Evolutionary conservation across 2,797 vertebrate species (phyloP).

Genomic region (Halcyon smyrnensis): DNA sequence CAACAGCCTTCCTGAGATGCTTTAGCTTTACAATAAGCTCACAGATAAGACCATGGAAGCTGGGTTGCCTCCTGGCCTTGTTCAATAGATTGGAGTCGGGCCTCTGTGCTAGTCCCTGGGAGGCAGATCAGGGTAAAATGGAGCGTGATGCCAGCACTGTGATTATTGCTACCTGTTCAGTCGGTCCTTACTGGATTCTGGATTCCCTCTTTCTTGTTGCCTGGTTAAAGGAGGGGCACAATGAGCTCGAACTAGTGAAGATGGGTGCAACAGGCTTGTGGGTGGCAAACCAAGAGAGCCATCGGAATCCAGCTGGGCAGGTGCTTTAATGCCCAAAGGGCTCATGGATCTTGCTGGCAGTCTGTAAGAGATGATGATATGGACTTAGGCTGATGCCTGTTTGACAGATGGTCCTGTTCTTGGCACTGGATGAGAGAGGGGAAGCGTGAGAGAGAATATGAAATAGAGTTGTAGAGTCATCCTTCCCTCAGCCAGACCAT

Average conservation of each 20-base stretch:
- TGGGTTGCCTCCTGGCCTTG: neutral
- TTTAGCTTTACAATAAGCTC: neutral
- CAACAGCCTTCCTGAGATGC: neutral
- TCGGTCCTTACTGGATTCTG: neutral
- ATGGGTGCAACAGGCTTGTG: neutral
- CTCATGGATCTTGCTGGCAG: conserved; percentile 17
- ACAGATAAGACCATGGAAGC: neutral
- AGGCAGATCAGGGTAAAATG: neutral
- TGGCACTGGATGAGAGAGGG: neutral
- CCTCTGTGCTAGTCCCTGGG: neutral
- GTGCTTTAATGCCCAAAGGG: neutral
- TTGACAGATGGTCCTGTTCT: neutral
- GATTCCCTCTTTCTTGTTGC: conserved; percentile 15
- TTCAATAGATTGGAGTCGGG: neutral
- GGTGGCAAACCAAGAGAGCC: neutral
- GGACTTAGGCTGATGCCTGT: neutral
- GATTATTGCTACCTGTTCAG: neutral
- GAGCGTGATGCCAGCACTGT: neutral
- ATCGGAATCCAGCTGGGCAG: neutral
- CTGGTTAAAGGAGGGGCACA: neutral
- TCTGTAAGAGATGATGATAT: neutral
- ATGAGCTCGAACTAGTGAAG: neutral
- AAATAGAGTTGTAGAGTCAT: neutral
- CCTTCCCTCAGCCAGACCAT: neutral
- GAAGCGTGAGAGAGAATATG: neutral